Evolutionary conservation across 2,797 vertebrate species (phyloP), one percentile per base, ranked within the genome.

Genomic region (Leptatherina wallacei): DNA sequence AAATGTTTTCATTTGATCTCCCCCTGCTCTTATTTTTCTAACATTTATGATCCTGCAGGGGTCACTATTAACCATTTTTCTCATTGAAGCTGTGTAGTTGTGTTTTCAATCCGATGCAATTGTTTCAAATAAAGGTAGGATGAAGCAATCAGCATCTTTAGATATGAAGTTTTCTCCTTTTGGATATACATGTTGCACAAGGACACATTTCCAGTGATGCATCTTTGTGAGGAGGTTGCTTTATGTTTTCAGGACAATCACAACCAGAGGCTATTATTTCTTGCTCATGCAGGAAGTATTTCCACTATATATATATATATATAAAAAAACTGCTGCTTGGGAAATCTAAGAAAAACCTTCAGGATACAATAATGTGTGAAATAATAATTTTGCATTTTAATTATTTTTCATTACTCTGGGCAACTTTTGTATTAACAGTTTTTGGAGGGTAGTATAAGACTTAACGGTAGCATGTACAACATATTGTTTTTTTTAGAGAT

Each of bases 61-160:
- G 92, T 89, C 92, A 86, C 89, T 91, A 59, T 86, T 65, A 77
- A 81, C 82, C 78, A 86, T 57, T 85, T 68, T 76, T 82, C 55
- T 71, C 42, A 56, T 18, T 67, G 7, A 66, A 18, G 73, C n/a
- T 44, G 2, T 59, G 61, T 47, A 51, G 13, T 22, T 65, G 29
- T 6, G 5, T 47, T 74, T 62, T 59, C 60, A n/a, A 58, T 6
- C 10, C 32, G 65, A 60, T 62, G 56, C 32, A 68, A 36, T 36
- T 24, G 36, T 36, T 47, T 18, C 7, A 27, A 36, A 58, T 52
- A 22, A 35, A 68, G 29, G 54, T 7, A 18, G 24, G 2, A 11
- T 30, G 36, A 66, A 30, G 58, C 32, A 27, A 14, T 59, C 24
- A 52, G n/a, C 32, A 58, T 62, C 20, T 57, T 40, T 33, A 18